Evolutionary conservation across 2,888 invertebrate species (phyloP).

Genomic region (Parapristionchus giblindavisi): DNA sequence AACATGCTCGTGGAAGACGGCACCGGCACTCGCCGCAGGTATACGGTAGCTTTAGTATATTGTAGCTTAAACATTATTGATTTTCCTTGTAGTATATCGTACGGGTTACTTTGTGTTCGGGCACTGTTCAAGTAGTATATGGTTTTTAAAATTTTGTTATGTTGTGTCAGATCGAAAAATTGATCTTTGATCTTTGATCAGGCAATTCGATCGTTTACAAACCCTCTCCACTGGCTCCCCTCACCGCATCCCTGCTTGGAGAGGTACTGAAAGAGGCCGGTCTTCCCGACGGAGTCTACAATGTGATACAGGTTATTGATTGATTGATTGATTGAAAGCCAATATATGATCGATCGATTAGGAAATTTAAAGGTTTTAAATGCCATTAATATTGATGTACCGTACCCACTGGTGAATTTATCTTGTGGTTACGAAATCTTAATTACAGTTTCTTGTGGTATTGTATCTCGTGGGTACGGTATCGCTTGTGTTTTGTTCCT

Average conservation of each 20-base stretch:
- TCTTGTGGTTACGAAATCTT: too few species aligned
- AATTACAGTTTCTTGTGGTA: too few species aligned
- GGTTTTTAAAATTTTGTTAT: not conserved
- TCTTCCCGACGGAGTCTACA: conserved; percentile 74
- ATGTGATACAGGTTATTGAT: conserved; percentile 73
- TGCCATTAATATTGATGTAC: not conserved
- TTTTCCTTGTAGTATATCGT: not conserved
- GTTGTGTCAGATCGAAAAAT: not conserved
- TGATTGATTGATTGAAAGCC: not conserved
- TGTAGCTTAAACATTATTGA: not conserved
- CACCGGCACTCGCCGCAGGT: conserved; percentile 72
- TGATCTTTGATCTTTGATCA: conserved; percentile 64
- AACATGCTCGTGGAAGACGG: conserved; percentile 73
- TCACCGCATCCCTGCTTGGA: conserved; percentile 73
- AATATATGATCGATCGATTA: not conserved
- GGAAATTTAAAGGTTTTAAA: not conserved
- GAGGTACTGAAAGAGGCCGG: conserved; percentile 74
- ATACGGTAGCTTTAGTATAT: not conserved
- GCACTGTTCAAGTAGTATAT: not conserved
- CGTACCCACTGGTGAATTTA: too few species aligned
- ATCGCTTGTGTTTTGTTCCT: not conserved
- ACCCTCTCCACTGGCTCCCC: conserved; percentile 74
- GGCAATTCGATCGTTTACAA: conserved; percentile 76
- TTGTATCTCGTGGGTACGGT: too few species aligned
- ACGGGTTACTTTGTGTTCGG: not conserved